These are phyloP conservation scores for Parasteatoda tepidariorum DNA, from an alignment of 1,140 invertebrate species.

Conservation along the genomic window DNA sequence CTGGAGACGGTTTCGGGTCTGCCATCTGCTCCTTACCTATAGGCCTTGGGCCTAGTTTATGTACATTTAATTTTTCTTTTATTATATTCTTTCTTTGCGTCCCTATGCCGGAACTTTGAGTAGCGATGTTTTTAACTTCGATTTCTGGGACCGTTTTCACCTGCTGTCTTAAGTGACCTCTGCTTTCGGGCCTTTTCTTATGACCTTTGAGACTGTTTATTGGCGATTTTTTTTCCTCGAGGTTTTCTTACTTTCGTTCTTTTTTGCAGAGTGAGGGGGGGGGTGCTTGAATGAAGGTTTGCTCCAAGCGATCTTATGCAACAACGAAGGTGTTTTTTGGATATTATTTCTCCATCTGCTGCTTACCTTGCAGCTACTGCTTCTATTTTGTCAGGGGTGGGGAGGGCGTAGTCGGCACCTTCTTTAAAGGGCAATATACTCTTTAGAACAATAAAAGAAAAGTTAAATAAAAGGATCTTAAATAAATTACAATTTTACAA, in stretches of 20 bases:
- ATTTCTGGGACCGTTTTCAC: not conserved
- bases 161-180: not conserved
- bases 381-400: not conserved
- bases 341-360: not conserved
- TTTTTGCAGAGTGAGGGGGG: not conserved
- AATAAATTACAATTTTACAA: too few relatives aligned
- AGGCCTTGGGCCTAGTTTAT: constrained; percentile 40
- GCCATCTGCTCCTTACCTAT: constrained; percentile 24
- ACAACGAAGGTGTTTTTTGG: not conserved
- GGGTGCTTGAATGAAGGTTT: not conserved
- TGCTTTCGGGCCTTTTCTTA: not conserved
- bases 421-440: not conserved
- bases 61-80: not conserved
- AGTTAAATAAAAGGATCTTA: too few relatives aligned
- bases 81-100: not conserved
- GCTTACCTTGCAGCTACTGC: not conserved
- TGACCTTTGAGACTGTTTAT: not conserved
- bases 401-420: not conserved
- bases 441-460: too few relatives aligned
- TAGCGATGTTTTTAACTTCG: constrained; percentile 15
- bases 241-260: not conserved
- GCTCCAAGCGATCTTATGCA: not conserved
- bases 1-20: not conserved
- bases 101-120: constrained; percentile 22
- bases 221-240: not conserved